These are phyloP conservation scores for Crossocerus cetratus DNA, from an alignment of 2,888 invertebrate species.

Conservation along the genomic window DNA sequence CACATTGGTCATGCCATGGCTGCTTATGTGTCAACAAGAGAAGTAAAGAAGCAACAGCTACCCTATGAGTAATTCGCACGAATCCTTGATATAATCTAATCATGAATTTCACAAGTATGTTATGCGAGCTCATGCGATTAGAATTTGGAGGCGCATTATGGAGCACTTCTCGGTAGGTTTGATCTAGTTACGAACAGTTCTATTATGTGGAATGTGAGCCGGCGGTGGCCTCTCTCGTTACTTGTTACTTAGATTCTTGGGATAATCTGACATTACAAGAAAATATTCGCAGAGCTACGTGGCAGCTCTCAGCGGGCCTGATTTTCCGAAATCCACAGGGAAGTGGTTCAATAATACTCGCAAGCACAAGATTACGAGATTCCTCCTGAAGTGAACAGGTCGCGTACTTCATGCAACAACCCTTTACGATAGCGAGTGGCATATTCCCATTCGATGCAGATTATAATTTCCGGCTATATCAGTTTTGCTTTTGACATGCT, in stretches of 20 bases:
- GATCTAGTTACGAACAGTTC: too few species aligned
- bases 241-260: not conserved
- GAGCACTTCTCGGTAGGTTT: too few species aligned
- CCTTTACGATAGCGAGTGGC: slow-evolving; percentile 35
- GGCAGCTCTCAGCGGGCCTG: not conserved
- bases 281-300: too few species aligned
- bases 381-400: slow-evolving; percentile 18
- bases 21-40: not conserved
- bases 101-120: slow-evolving; percentile 7
- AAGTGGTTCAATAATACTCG: not conserved
- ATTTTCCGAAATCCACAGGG: not conserved
- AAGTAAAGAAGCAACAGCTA: not conserved
- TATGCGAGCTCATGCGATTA: too few species aligned
- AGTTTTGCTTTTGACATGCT: not conserved
- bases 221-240: not conserved
- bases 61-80: slow-evolving; percentile 19
- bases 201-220: too few species aligned
- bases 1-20: too few species aligned
- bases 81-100: slow-evolving; percentile 11
- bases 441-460: slow-evolving; percentile 14
- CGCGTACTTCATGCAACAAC: slow-evolving; percentile 28
- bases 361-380: slow-evolving; percentile 22
- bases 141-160: too few species aligned
- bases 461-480: slow-evolving; percentile 21
- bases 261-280: not conserved